Base-by-base conservation (phyloP, 2,888 invertebrate species). In the Iselma pallidipennis region DNA sequence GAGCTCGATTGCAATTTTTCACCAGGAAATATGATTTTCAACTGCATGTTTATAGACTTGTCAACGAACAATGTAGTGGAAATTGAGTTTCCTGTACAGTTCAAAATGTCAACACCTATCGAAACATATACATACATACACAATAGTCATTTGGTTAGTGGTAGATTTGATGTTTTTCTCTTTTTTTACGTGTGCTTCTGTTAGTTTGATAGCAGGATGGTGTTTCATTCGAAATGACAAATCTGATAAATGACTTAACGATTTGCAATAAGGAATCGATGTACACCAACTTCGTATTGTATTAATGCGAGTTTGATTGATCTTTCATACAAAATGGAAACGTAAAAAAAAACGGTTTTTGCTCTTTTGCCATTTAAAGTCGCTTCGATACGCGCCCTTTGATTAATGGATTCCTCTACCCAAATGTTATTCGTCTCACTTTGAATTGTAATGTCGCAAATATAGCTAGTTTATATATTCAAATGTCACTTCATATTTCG, bases 311-410 rank as follows among this genome's bases (percentile, higher is more conserved):
- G 56, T 66, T 68, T 69, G 69, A 71, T 71, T 69, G 71, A 71
- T 71, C 66, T 60, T 57, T 1, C 63, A 61, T 58, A 54, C 63
- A 59, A 65, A 66, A 68, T n/a, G n/a, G n/a, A n/a, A 37, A 37
- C 16, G n/a, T 7, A 16, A 37, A 37, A 16, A 14, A 33, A 33
- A 69, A 71, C 63, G 67, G 68, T 42, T 5, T 10, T 2, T 68
- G 55, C 65, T 60, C 55, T 63, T 42, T 65, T 71, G 71, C 67
- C 71, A 71, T 69, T 71, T 71, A 67, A 66, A 69, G 68, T 63
- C 67, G 55, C 57, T 65, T 56, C 68, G 62, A 63, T 70, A 68
- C 67, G 68, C 63, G 66, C 58, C 51, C 65, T 67, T 66, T 71
- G 71, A 71, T 71, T 68, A 71, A 71, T 71, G 68, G 68, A 63